Base-by-base conservation (phyloP, 2,888 invertebrate genomes). In the Galerucella nymphaeae region DNA sequence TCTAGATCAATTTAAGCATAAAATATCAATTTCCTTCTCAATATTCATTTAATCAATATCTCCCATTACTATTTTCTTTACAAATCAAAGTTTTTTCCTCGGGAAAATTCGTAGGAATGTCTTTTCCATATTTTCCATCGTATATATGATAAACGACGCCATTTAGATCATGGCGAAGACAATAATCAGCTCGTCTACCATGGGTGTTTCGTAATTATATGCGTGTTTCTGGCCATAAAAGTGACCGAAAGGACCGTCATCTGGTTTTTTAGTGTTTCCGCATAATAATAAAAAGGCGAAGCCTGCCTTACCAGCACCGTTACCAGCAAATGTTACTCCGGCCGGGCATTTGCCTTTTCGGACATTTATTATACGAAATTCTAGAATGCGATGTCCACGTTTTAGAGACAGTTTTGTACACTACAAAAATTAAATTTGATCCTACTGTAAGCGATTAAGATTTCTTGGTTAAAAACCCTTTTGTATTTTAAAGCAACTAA, bases 251-350 rank as follows among this genome's bases (percentile, higher is more conserved):
- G 82, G 79, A 76, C 81, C 84, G 88, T 90, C 87, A 90, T 90
- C 89, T 90, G 90, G 89, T 90, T 90, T 91, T 91, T 91, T 87
- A 87, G 83, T 84, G 86, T 87, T 86, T 87, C 87, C 87, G 87
- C 87, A 90, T 90, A 89, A 89, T 90, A 91, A 91, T 91, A 91
- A 91, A 70, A 91, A 90, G 82, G 82, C 61, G 61, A 53, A 62
- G 63, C 83, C 79, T 80, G 84, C 83, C 84, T 84, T 80, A 82
- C 84, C 83, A 86, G 86, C 83, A 86, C 86, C 84, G 86, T 87
- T 86, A 86, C 84, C 80, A 80, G 85, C 87, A 87, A 87, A 86
- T 86, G 87, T 86, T 86, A 85, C 86, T 85, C 81, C 83, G 18
- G 18, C 18, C 8, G 45, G 83, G 82, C 83, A 85, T 86, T 86